phyloP scores from a whole-genome alignment of 2,888 invertebrate species.

The Mycalesis mineus region DNA sequence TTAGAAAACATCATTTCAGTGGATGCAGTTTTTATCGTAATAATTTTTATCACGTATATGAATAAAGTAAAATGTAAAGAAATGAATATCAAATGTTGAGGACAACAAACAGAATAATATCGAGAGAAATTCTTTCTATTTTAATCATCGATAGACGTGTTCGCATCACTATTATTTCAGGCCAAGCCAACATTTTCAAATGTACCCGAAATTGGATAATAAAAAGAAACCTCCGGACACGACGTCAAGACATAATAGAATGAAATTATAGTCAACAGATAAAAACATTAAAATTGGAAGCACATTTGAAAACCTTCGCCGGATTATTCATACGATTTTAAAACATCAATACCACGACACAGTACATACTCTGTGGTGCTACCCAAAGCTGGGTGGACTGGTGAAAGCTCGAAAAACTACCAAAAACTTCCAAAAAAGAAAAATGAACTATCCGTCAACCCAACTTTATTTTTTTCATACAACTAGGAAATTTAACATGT shows the following conservation, averaged over 20 bases:
- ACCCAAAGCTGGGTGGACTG: slow-evolving; percentile 46
- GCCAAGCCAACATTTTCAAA: slow-evolving; percentile 47
- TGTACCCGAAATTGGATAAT: slow-evolving; percentile 29
- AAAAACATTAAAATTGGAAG: slow-evolving; percentile 14
- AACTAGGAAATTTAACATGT: slow-evolving; percentile 58
- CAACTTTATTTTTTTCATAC: slow-evolving; percentile 41
- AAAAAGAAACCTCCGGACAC: slow-evolving; percentile 6
- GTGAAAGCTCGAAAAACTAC: slow-evolving; percentile 32
- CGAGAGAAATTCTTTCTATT: not conserved
- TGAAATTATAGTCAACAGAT: slow-evolving; percentile 22
- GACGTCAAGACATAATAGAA: slow-evolving; percentile 7
- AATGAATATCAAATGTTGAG: too few species aligned
- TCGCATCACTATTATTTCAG: slow-evolving; percentile 43
- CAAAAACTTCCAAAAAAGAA: slow-evolving; percentile 32
- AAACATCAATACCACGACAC: slow-evolving; percentile 41
- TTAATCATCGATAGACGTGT: too few species aligned
- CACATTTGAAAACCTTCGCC: slow-evolving; percentile 28
- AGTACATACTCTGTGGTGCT: slow-evolving; percentile 9
- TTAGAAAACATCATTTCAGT: too few species aligned
- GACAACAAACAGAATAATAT: not conserved
- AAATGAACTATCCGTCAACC: slow-evolving; percentile 44
- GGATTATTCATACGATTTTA: slow-evolving; percentile 30
- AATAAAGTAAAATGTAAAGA: too few species aligned
- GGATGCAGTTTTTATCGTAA: too few species aligned
- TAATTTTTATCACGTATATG: too few species aligned